phyloP scores from a whole-genome alignment of 2,797 vertebrate genomes.

The Spinus olivaceus region DNA sequence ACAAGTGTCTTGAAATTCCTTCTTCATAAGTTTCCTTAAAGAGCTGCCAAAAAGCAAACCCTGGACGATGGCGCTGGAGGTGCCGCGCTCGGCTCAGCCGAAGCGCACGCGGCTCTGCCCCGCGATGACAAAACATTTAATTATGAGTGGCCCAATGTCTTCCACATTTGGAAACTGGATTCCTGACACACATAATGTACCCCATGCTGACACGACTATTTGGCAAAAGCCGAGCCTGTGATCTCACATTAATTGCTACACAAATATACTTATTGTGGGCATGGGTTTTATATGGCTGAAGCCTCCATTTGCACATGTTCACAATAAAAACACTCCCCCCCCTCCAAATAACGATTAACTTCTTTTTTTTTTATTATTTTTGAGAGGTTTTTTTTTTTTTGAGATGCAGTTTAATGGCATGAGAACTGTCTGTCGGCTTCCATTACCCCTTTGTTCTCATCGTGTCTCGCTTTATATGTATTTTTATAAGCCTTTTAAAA shows the following conservation, averaged over 20 bases:
- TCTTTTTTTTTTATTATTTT: not conserved
- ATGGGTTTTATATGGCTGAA: conserved; percentile 37
- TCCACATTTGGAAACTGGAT: conserved; percentile 57
- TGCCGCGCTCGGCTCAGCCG: conserved; percentile 27
- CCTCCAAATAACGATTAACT: not conserved
- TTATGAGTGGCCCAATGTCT: conserved; percentile 1
- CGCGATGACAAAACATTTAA: conserved; percentile 61
- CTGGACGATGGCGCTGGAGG: conserved; percentile 55
- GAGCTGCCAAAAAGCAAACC: conserved; percentile 65
- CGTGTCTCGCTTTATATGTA: conserved; percentile 23
- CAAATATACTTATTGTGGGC: conserved; percentile 69
- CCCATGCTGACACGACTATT: conserved; percentile 58
- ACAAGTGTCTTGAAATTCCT: conserved; percentile 68
- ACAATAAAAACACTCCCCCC: conserved; percentile 61
- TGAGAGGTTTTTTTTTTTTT: not conserved
- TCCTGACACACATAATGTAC: conserved; percentile 46
- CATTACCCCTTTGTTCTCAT: conserved; percentile 60
- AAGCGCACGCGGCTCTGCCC: conserved; percentile 10
- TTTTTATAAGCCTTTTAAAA: conserved; percentile 72
- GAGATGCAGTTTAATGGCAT: conserved; percentile 62
- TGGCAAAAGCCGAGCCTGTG: conserved; percentile 64
- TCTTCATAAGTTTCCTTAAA: conserved; percentile 64
- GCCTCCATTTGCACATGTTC: conserved; percentile 70
- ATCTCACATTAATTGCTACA: conserved; percentile 71
- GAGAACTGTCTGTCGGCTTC: conserved; percentile 52